Conservation (phyloP, 2,113 vertebrate genomes). For the Psammodynastes pulverulentus region DNA sequence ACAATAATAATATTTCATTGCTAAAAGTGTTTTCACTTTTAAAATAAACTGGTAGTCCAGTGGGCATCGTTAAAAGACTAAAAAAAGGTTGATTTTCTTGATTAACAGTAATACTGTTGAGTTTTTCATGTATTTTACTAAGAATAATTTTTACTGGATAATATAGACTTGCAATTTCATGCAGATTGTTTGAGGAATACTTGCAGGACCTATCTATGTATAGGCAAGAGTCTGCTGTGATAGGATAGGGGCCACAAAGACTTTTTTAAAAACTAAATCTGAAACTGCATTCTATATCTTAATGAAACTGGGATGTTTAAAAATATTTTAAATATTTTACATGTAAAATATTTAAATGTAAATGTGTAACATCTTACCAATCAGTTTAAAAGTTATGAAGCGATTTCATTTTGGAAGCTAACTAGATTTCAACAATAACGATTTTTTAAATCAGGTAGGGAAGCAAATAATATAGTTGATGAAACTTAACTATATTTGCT, state of each 20-base stretch:
- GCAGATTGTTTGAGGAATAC: not conserved
- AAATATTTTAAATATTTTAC: not conserved
- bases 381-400: not conserved
- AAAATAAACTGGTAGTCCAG: not conserved
- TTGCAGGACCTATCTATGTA: not conserved
- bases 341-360: too few relatives aligned
- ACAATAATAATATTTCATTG: not conserved
- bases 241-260: not conserved
- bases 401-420: not conserved
- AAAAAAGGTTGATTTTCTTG: not conserved
- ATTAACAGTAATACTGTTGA: not conserved
- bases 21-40: not conserved
- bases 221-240: not conserved
- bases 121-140: not conserved
- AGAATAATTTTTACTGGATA: not conserved
- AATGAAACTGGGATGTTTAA: not conserved
- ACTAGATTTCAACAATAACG: not conserved
- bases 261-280: not conserved
- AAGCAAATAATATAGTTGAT: not conserved
- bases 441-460: not conserved
- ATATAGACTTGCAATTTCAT: not conserved
- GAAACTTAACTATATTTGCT: not conserved
- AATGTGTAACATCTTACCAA: not conserved
- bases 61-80: not conserved
- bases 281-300: not conserved